These are phyloP conservation scores for Caenorhabditis wallacei DNA, from an alignment of 2,888 invertebrate genomes.

Conservation along the genomic window DNA sequence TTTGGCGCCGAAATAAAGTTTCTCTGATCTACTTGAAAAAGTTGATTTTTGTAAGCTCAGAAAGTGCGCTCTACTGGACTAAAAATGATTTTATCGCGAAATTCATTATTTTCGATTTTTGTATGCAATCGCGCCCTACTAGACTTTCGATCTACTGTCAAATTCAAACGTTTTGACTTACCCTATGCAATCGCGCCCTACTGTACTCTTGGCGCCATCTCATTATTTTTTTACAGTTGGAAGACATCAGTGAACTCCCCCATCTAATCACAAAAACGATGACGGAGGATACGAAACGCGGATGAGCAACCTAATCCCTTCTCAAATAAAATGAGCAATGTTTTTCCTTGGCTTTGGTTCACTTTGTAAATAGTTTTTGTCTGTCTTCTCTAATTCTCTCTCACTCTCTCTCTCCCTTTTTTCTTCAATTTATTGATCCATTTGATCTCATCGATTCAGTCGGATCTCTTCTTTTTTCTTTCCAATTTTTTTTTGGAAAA, in stretches of 20 bases:
- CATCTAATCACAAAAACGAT: constrained; percentile 72
- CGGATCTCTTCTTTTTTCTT: constrained; percentile 41
- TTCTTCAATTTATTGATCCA: not conserved
- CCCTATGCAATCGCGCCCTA: no score
- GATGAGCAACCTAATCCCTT: constrained; percentile 46
- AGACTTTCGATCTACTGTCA: no score
- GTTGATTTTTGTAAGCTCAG: no score
- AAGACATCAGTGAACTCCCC: constrained; percentile 79
- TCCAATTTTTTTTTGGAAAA: not conserved
- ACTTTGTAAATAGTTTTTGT: constrained; percentile 43
- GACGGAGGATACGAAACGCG: constrained; percentile 74
- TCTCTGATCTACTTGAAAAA: no score
- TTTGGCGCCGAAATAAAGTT: no score
- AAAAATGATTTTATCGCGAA: no score
- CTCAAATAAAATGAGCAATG: constrained; percentile 7
- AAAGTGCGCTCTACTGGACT: no score
- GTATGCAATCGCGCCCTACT: no score
- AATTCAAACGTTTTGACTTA: no score
- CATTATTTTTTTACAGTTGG: constrained; percentile 69
- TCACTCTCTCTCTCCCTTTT: constrained; percentile 9
- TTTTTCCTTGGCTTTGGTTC: not conserved
- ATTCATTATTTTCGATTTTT: no score
- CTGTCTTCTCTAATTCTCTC: constrained; percentile 5
- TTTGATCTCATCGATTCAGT: constrained; percentile 24
- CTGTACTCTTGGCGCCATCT: no score